Evolutionary conservation across 2,888 invertebrate species (phyloP).

Genomic region (Pammene fasciana): DNA sequence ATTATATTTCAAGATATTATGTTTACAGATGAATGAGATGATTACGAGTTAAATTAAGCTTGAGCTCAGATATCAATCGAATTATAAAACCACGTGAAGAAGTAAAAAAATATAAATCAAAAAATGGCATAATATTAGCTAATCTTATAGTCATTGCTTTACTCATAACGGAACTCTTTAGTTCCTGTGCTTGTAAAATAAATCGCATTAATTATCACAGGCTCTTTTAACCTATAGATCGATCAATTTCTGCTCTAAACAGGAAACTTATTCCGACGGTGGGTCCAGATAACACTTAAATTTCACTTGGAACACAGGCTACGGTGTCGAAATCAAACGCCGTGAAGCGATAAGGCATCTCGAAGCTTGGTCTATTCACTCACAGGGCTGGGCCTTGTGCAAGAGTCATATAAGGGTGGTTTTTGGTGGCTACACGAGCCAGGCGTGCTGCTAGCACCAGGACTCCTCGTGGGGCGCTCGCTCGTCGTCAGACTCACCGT

Average conservation of each 20-base stretch:
- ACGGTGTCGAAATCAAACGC: conserved; percentile 47
- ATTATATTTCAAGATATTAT: not conserved
- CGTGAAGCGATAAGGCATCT: conserved; percentile 70
- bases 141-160: conserved; percentile 24
- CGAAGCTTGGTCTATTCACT: conserved; percentile 52
- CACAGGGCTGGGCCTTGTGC: conserved; percentile 51
- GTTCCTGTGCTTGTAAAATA: conserved; percentile 40
- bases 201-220: conserved; percentile 59
- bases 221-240: conserved; percentile 49
- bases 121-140: conserved; percentile 21
- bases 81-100: conserved; percentile 4
- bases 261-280: conserved; percentile 52
- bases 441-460: conserved; percentile 88
- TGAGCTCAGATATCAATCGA: not conserved
- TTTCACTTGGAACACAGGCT: conserved; percentile 48
- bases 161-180: conserved; percentile 43
- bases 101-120: conserved; percentile 14
- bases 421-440: conserved; percentile 75
- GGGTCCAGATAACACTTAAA: conserved; percentile 54
- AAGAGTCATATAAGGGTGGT: conserved; percentile 52
- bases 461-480: conserved; percentile 90
- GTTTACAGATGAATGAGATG: too few relatives aligned
- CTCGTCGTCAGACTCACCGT: conserved; percentile 95
- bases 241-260: conserved; percentile 41
- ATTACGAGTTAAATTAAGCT: too few relatives aligned